Evolutionary conservation across 2,888 invertebrate genomes (phyloP).

Genomic region (Drosophila recens): DNA sequence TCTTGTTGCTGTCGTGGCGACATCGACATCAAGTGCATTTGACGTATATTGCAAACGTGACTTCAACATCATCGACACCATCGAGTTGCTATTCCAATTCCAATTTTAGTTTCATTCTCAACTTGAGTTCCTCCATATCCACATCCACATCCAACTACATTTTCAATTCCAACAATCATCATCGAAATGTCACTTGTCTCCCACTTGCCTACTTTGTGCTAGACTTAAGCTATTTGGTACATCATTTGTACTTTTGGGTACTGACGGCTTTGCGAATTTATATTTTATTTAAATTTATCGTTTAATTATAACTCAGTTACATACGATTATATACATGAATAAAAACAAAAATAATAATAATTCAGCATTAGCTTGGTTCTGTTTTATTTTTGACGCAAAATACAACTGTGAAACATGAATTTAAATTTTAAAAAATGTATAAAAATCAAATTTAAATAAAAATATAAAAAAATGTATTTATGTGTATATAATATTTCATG

Average conservation of each 20-base stretch:
- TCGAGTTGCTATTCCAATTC: constrained; percentile 3
- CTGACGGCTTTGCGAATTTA: background rate
- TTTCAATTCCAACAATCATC: constrained; percentile 35
- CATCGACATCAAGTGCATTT: constrained; percentile 69
- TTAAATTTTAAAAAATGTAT: too few species aligned
- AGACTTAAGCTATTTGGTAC: background rate
- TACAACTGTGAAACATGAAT: too few species aligned
- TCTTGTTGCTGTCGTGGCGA: constrained; percentile 2
- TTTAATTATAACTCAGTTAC: too few species aligned
- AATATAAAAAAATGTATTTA: too few species aligned
- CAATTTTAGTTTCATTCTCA: constrained; percentile 9
- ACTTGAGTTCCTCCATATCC: background rate
- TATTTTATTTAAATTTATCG: background rate
- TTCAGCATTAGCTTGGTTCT: too few species aligned
- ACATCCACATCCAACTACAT: background rate
- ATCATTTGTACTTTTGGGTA: background rate
- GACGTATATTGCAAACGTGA: constrained; percentile 83
- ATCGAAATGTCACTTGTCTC: constrained; percentile 19
- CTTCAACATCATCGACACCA: constrained; percentile 11
- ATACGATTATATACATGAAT: too few species aligned
- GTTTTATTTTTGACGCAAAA: too few species aligned
- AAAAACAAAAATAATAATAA: too few species aligned
- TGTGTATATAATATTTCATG: too few species aligned
- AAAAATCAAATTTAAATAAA: too few species aligned
- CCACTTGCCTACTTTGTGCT: background rate